Conservation (phyloP, 2,797 vertebrate genomes). For the Crenichthys baileyi region DNA sequence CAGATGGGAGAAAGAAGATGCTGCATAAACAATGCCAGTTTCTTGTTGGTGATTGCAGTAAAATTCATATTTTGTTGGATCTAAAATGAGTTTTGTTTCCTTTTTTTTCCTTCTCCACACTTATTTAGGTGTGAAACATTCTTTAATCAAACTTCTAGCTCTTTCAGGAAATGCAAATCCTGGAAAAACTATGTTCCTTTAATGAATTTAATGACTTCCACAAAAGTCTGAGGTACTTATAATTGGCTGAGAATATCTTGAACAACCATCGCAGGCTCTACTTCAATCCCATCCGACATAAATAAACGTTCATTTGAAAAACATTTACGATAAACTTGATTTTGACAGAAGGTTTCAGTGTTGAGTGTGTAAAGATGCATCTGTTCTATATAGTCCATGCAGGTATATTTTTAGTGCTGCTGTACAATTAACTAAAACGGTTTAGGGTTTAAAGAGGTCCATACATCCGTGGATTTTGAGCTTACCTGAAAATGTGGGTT, state of each 20-base stretch:
- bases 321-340: not conserved
- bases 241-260: not conserved
- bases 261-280: not conserved
- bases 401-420: not conserved
- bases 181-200: not conserved
- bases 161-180: not conserved
- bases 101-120: not conserved
- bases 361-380: not conserved
- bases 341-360: not conserved
- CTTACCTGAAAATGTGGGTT: slow-evolving; percentile 98
- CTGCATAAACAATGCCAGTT: not conserved
- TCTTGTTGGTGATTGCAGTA: not conserved
- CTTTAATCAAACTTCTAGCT: not conserved
- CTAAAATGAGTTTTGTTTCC: not conserved
- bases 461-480: not conserved
- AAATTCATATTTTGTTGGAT: not conserved
- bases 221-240: not conserved
- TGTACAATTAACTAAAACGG: not conserved
- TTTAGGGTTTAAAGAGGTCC: not conserved
- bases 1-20: not conserved
- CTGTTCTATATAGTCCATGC: not conserved
- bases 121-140: not conserved
- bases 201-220: not conserved
- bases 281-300: not conserved
- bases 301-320: not conserved